Evolutionary conservation across 1,140 invertebrate genomes (phyloP), one percentile per base, ranked within the genome.

Genomic region (Papilio glaucus): DNA sequence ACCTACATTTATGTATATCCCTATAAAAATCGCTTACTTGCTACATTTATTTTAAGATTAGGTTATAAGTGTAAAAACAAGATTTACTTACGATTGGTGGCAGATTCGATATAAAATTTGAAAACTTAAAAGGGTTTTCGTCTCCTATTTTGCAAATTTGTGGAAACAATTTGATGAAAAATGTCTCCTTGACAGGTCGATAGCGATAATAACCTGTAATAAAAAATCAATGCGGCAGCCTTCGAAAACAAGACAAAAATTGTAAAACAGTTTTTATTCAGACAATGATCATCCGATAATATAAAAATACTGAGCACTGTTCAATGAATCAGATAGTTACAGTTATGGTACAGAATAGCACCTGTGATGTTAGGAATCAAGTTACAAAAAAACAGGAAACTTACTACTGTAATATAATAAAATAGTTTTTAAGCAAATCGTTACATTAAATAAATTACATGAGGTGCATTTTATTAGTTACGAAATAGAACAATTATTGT

Each of bases 91-190:
- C 92, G 73, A 93, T 91, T 77, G 91, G 90, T 90, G 92, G 92
- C 78, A 93, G 92, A 90, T 92, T 93, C 82, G 91, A 88, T 89
- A 93, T 92, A 79, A 93, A 93, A 88, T 92, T 93, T 75, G 90
- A 90, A 81, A 93, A 93, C 88, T 90, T 92, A 83, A 93, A 93
- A 71, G 89, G 90, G 78, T 93, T 93, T 86, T 91, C 91, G 92
- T 93, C 91, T 92, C 91, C 92, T 93, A 93, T 93, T 91, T 93
- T 93, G 91, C 88, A 86, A 91, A 89, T 79, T 93, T 90, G 83
- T 77, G 83, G 76, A 84, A 78, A 87, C 89, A 87, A 87, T 81
- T 87, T 86, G 82, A 85, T 82, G 85, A 87, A 89, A 91, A 90
- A 92, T 91, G 88, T 91, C 88, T 87, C 86, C 87, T 90, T 92